Evolutionary conservation across 2,113 vertebrate genomes (phyloP).

Genomic region (Notothenia coriiceps): DNA sequence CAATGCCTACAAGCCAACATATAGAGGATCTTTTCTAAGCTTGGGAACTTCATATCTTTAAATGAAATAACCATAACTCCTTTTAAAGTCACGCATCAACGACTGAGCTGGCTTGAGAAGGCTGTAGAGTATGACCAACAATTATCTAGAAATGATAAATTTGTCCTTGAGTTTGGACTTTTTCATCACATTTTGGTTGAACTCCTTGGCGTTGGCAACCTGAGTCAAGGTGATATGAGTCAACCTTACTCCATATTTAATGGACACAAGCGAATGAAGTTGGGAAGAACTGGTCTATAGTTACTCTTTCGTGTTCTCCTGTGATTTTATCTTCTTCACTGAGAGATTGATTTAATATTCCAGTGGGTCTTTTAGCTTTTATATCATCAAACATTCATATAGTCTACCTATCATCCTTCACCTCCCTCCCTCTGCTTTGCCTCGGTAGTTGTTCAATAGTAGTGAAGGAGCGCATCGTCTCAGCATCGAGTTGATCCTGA

Average conservation of each 20-base stretch:
- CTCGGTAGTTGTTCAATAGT: background rate
- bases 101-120: background rate
- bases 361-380: background rate
- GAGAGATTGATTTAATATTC: background rate
- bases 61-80: too few species aligned
- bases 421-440: background rate
- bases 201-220: too few species aligned
- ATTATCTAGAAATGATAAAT: too few species aligned
- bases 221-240: background rate
- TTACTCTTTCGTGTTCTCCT: background rate
- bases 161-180: background rate
- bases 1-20: too few species aligned
- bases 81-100: background rate
- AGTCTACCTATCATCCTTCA: background rate
- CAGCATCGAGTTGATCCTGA: background rate
- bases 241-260: background rate
- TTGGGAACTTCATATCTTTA: too few species aligned
- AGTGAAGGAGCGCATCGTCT: background rate
- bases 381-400: background rate
- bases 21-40: too few species aligned
- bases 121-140: background rate
- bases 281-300: too few species aligned
- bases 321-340: background rate
- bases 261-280: background rate
- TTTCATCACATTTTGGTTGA: too few species aligned